A percentile compares a stretch with the other conserved stretches of the same genome.
Evolutionary conservation across 2,888 invertebrate species (phyloP).

Genomic region (Chaetoderma sp.): DNA sequence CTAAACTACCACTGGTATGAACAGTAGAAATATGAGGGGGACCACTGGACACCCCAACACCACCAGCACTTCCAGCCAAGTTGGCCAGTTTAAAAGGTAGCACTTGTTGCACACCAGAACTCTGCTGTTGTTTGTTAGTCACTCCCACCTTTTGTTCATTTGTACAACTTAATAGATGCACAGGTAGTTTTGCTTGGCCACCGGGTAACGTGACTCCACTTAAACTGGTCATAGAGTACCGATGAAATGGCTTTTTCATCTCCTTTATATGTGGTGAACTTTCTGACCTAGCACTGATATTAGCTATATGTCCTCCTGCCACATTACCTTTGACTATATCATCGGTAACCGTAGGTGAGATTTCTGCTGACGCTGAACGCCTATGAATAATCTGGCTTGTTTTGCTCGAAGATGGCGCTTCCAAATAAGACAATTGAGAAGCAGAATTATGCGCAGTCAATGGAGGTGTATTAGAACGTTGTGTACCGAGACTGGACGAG

Average conservation of each 20-base stretch:
- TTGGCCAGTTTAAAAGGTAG: slow-evolving; percentile 31
- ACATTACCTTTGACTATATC: slow-evolving; percentile 16
- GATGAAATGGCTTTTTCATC: not conserved
- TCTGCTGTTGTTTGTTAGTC: not conserved
- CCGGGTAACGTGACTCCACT: not conserved
- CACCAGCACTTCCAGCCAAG: not conserved
- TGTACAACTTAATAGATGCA: slow-evolving; percentile 82
- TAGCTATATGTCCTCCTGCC: slow-evolving; percentile 22
- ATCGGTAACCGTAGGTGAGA: slow-evolving; percentile 38
- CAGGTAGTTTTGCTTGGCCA: slow-evolving; percentile 72
- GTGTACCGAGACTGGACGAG: not conserved
- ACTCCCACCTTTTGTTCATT: slow-evolving; percentile 80
- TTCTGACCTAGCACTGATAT: slow-evolving; percentile 12
- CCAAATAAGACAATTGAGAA: not conserved
- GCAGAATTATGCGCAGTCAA: not conserved
- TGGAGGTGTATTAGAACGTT: not conserved
- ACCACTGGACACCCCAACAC: not conserved
- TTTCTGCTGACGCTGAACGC: slow-evolving; percentile 58
- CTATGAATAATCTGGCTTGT: slow-evolving; percentile 38
- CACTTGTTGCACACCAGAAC: slow-evolving; percentile 27
- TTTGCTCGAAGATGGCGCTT: not conserved
- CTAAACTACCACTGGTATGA: too few species aligned
- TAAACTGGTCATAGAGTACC: slow-evolving; percentile 6
- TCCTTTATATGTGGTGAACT: not conserved
- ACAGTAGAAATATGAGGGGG: too few species aligned